A percentile compares a stretch with the other conserved stretches of the same genome.
Evolutionary conservation across 2,888 invertebrate species (phyloP).

Genomic region (Ommatoiulus sabulosus): DNA sequence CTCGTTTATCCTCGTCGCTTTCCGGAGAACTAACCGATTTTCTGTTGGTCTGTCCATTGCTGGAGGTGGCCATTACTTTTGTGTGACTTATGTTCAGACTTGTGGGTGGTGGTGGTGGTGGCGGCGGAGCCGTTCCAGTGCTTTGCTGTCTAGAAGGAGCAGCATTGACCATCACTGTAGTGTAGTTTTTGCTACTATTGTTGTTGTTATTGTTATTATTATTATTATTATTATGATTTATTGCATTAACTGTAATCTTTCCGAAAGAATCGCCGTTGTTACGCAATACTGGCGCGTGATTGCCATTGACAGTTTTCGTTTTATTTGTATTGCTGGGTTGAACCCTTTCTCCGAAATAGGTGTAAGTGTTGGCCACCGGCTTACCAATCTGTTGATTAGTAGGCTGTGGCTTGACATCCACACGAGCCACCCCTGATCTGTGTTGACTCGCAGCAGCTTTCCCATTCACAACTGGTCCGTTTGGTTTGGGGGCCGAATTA

Average conservation of each 20-base stretch:
- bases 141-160: slow-evolving; percentile 5
- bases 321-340: background rate
- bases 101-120: slow-evolving; percentile 52
- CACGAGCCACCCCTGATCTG: slow-evolving; percentile 21
- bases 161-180: background rate
- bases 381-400: background rate
- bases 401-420: slow-evolving; percentile 36
- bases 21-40: background rate
- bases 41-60: slow-evolving; percentile 7
- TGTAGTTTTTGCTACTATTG: background rate
- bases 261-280: background rate
- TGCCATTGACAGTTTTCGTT: background rate
- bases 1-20: slow-evolving; percentile 72
- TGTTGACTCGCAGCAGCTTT: background rate
- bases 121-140: slow-evolving; percentile 27
- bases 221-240: slow-evolving; percentile 32
- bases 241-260: background rate
- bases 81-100: background rate
- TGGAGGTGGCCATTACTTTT: background rate
- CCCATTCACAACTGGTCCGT: background rate
- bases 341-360: slow-evolving; percentile 43
- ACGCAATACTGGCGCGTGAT: background rate
- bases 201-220: background rate
- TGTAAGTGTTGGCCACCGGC: background rate
- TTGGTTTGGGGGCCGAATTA: slow-evolving; percentile 27